These are phyloP conservation scores for Esperia sulphurella DNA, from an alignment of 2,888 invertebrate genomes.

Conservation along the genomic window DNA sequence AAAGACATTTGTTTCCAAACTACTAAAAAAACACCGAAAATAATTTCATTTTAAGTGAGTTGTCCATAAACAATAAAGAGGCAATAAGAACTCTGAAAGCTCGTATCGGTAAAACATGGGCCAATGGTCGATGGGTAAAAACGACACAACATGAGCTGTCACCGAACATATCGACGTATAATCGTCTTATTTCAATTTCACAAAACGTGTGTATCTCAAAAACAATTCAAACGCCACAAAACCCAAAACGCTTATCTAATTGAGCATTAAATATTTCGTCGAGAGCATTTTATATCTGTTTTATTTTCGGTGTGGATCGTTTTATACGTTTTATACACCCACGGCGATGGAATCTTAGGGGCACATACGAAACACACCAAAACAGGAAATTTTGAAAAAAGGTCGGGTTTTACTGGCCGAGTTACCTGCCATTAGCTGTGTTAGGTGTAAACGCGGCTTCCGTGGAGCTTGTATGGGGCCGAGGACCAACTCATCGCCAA, in stretches of 20 bases:
- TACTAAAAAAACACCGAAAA: constrained; percentile 64
- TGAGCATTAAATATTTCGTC: constrained; percentile 78
- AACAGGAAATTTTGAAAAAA: constrained; percentile 74
- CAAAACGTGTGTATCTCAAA: constrained; percentile 59
- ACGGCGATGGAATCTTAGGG: constrained; percentile 68
- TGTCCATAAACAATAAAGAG: constrained; percentile 59
- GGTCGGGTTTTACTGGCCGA: constrained; percentile 71
- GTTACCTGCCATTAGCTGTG: constrained; percentile 76
- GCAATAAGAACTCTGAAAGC: constrained; percentile 31
- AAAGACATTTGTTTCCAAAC: constrained; percentile 75
- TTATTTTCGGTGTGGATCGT: constrained; percentile 68
- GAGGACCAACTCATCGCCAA: constrained; percentile 46
- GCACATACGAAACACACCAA: constrained; percentile 63
- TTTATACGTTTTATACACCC: constrained; percentile 75
- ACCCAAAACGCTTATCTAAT: constrained; percentile 77
- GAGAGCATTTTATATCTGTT: constrained; percentile 74
- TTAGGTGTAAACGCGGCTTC: constrained; percentile 77
- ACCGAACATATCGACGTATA: constrained; percentile 30
- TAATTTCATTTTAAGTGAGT: constrained; percentile 63
- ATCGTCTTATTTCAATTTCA: constrained; percentile 53
- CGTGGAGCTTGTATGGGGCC: constrained; percentile 45
- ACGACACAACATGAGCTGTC: constrained; percentile 37
- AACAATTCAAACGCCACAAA: constrained; percentile 73
- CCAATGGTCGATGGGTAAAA: too few species aligned
- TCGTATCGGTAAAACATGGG: constrained; percentile 20